Evolutionary conservation across 2,888 invertebrate species (phyloP), one percentile per base, ranked within the genome.

Genomic region (Celastrina argiolus): DNA sequence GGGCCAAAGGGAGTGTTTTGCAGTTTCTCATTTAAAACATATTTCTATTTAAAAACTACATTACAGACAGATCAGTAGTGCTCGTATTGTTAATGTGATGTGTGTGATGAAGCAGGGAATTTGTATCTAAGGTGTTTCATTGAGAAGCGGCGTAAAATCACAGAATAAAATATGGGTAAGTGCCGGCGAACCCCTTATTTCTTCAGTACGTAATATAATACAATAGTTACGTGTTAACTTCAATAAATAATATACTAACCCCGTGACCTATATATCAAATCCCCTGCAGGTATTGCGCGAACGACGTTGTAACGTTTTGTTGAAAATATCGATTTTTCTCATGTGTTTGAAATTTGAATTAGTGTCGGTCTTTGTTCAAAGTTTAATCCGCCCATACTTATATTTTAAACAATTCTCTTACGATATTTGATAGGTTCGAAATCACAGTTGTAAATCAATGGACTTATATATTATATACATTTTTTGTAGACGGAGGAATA

Each of bases 281-380:
- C 70, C 79, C 75, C 69, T 71, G 78, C 76, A 70, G 71, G 77
- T 80, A 78, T 74, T 71, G 56, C 68, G 31, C n/a, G 18, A 34
- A 16, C 1, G 16, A 59, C 36, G 18, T 59, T 22, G 14, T 22
- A 16, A 59, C 81, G 75, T 81, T 78, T 81, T 85, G 84, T 81
- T 73, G 71, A 70, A 80, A 82, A 73, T 89, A 89, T 89, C 78
- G 89, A 89, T 89, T 89, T 87, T 86, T 83, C 76, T 78, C 83
- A 82, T 80, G 82, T 83, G 80, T 81, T 56, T 63, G 45, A 8
- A 31, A 31, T 28, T 31, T n/a, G 16, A 56, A 56, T 26, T 56
- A n/a, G n/a, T 56, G 26, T 58, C n/a, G 31, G 31, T 31, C 28
- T 51, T 51, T 51, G 51, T 51, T 51, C 51, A 1, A 16, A 45